Evolutionary conservation across 2,888 invertebrate species (phyloP).

Genomic region (Drosophila robusta): DNA sequence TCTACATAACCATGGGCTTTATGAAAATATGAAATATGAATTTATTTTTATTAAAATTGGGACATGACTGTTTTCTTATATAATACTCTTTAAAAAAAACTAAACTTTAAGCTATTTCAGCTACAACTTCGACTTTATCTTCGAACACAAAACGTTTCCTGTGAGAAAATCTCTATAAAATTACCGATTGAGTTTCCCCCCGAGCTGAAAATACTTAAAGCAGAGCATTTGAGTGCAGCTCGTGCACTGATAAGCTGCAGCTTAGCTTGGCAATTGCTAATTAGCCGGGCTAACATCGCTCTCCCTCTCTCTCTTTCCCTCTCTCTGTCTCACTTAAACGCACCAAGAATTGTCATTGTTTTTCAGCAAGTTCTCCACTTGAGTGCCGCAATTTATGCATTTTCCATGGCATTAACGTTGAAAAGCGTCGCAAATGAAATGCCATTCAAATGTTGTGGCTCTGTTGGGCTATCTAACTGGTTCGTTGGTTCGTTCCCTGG

Average conservation of each 20-base stretch:
- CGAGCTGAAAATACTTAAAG: constrained; percentile 12
- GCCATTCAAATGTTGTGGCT: constrained; percentile 64
- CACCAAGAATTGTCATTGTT: constrained; percentile 51
- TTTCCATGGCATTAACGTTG: constrained; percentile 76
- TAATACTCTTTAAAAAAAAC: not conserved
- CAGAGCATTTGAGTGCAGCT: constrained; percentile 34
- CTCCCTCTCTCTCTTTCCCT: not conserved
- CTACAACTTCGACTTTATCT: not conserved
- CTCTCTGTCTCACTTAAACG: no score
- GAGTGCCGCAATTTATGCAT: constrained; percentile 74
- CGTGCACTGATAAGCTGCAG: constrained; percentile 63
- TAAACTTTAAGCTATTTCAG: not conserved
- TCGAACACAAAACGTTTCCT: constrained; percentile 1
- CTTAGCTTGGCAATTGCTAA: constrained; percentile 56
- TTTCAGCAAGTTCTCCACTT: constrained; percentile 59
- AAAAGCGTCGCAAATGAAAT: constrained; percentile 74
- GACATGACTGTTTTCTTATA: no score
- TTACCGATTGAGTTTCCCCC: constrained; percentile 11
- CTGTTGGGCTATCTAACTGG: constrained; percentile 27
- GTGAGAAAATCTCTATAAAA: not conserved
- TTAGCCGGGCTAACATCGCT: constrained; percentile 41
- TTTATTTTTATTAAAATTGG: no score
- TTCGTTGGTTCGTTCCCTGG: constrained; percentile 9
- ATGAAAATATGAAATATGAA: no score
- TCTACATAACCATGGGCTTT: no score